Evolutionary conservation across 2,797 vertebrate genomes (phyloP).

Genomic region (Coranthus polyacanthus): DNA sequence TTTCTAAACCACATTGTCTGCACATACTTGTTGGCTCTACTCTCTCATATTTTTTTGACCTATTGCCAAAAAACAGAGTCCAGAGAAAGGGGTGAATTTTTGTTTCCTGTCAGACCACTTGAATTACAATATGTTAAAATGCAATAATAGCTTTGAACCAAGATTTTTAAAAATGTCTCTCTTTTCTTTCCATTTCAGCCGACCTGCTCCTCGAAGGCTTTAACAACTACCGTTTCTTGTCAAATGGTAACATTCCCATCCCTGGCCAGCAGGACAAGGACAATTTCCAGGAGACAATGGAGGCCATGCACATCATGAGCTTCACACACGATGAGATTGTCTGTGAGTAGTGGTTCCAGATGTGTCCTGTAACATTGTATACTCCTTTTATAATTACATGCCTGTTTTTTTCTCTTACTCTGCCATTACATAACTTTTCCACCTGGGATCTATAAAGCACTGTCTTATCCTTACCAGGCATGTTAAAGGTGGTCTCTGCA

Average conservation of each 20-base stretch:
- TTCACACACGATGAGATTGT: constrained; percentile 96
- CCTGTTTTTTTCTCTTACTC: not conserved
- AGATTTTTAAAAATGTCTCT: too few relatives aligned
- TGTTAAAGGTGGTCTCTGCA: constrained; percentile 96
- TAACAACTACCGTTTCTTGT: constrained; percentile 96
- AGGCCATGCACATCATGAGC: constrained; percentile 99
- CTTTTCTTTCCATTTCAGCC: constrained; percentile 83
- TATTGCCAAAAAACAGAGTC: too few relatives aligned
- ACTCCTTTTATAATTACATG: not conserved
- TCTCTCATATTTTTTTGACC: not conserved
- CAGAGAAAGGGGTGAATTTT: constrained; percentile 9
- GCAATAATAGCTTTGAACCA: constrained; percentile 15
- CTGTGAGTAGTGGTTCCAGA: constrained; percentile 80
- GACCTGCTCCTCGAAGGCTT: constrained; percentile 97
- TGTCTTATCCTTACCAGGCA: constrained; percentile 81
- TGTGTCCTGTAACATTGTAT: constrained; percentile 15
- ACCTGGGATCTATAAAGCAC: constrained; percentile 8
- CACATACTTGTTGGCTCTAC: too few relatives aligned
- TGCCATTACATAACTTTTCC: not conserved
- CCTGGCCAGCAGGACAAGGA: constrained; percentile 99
- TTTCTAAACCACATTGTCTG: too few relatives aligned
- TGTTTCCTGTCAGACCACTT: too few relatives aligned
- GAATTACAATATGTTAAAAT: too few relatives aligned
- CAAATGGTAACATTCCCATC: constrained; percentile 96
- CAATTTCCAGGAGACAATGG: constrained; percentile 98